A percentile compares a stretch with the other conserved stretches of the same genome.
phyloP scores from a whole-genome alignment of 92 coral and sea anemone species.

The Heliopora coerulea region DNA sequence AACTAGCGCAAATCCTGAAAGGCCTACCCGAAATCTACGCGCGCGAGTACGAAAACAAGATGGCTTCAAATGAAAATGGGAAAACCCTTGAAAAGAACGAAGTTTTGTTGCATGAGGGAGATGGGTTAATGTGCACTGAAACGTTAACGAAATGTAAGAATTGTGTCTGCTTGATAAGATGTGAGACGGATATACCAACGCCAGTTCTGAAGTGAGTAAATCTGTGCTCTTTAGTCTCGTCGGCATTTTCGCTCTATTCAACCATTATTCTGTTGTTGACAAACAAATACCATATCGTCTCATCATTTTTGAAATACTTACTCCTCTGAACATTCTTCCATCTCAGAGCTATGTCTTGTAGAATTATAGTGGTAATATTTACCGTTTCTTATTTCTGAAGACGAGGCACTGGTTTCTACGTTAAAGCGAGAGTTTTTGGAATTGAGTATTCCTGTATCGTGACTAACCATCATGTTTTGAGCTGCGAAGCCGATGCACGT shows the following conservation, averaged over 20 bases:
- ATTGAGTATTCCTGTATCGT: constrained; percentile 61
- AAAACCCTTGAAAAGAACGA: constrained; percentile 57
- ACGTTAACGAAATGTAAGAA: constrained; percentile 53
- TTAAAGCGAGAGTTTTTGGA: constrained; percentile 49
- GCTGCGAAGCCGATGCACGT: constrained; percentile 55
- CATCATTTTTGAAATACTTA: too few species aligned
- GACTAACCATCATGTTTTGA: constrained; percentile 87
- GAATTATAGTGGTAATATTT: background rate
- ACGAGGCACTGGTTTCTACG: constrained; percentile 84
- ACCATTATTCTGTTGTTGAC: too few species aligned
- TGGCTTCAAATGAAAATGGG: background rate
- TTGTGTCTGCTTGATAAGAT: constrained; percentile 77
- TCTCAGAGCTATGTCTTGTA: background rate
- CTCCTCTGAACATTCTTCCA: too few species aligned
- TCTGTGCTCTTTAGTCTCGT: background rate
- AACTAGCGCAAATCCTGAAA: too few species aligned
- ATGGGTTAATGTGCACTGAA: constrained; percentile 68
- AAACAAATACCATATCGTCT: too few species aligned
- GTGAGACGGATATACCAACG: constrained; percentile 34
- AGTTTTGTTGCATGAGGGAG: constrained; percentile 69
- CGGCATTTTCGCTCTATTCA: too few species aligned
- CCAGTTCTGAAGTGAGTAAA: constrained; percentile 56
- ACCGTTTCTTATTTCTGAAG: constrained; percentile 37
- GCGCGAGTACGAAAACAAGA: constrained; percentile 3
- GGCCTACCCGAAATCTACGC: too few species aligned